Evolutionary conservation across 2,888 invertebrate species (phyloP).

Genomic region (Formica aserva): DNA sequence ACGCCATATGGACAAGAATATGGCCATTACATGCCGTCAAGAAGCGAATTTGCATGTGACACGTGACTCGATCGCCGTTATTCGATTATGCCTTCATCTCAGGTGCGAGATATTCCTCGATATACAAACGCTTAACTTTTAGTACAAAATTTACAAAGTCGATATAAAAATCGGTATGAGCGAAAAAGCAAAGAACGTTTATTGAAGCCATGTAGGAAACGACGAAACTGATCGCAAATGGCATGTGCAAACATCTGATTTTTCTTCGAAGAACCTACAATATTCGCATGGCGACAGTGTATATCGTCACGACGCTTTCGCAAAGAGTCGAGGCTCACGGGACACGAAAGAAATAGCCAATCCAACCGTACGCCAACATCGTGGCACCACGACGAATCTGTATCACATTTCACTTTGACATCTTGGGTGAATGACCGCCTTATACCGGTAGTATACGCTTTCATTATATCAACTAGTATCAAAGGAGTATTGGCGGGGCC

Average conservation of each 20-base stretch:
- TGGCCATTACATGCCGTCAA: background rate
- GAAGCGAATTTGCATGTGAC: slow-evolving; percentile 32
- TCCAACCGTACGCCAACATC: slow-evolving; percentile 11
- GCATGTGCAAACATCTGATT: background rate
- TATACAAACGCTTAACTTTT: background rate
- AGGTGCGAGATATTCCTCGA: too few species aligned
- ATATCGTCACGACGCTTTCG: background rate
- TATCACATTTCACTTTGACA: slow-evolving; percentile 51
- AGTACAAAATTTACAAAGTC: background rate
- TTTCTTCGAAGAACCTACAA: background rate
- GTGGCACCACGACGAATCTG: slow-evolving; percentile 35
- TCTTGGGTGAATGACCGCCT: slow-evolving; percentile 65
- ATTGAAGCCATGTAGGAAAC: background rate
- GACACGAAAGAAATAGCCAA: slow-evolving; percentile 51
- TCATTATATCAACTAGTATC: slow-evolving; percentile 55
- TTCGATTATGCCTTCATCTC: background rate
- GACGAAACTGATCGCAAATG: background rate
- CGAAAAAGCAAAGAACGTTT: background rate
- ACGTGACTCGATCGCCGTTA: background rate
- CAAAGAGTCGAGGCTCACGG: background rate
- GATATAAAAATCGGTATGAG: background rate
- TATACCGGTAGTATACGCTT: slow-evolving; percentile 52
- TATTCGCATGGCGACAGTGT: slow-evolving; percentile 9
- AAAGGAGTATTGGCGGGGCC: slow-evolving; percentile 25
- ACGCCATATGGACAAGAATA: background rate